These are phyloP conservation scores for Cryptoleucopteryx plumbea DNA, from an alignment of 2,113 vertebrate species.

Conservation along the genomic window DNA sequence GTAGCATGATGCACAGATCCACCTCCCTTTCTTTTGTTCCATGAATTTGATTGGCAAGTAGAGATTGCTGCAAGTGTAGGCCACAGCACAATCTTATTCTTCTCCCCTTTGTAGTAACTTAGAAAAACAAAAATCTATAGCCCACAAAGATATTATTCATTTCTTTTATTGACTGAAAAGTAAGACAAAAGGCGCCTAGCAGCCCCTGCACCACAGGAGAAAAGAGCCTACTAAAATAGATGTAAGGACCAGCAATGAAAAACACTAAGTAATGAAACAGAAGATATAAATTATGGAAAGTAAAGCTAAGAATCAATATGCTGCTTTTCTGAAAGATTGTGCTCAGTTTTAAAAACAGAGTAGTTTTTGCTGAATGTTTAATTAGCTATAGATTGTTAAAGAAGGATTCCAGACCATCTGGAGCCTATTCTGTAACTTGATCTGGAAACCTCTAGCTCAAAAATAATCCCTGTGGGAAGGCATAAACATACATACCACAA, in stretches of 20 bases:
- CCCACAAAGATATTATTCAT: background rate
- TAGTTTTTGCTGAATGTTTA: conserved; percentile 62
- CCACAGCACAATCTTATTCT: background rate
- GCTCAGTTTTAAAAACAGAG: conserved; percentile 33
- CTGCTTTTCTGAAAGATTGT: conserved; percentile 40
- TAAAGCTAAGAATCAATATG: conserved; percentile 52
- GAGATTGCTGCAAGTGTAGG: background rate
- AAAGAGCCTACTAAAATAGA: background rate
- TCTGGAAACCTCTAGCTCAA: conserved; percentile 35
- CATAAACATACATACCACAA: background rate
- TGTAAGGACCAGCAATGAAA: background rate
- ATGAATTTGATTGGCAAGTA: background rate
- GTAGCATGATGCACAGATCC: background rate
- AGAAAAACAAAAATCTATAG: background rate
- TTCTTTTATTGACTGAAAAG: background rate
- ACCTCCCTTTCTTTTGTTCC: background rate
- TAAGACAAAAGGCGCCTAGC: background rate
- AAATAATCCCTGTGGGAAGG: background rate
- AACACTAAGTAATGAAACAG: background rate
- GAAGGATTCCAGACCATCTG: conserved; percentile 67
- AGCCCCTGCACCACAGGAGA: background rate
- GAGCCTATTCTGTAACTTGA: conserved; percentile 54
- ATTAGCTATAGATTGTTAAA: conserved; percentile 63
- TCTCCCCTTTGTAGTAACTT: background rate
- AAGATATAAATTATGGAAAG: background rate